A percentile compares a stretch with the other conserved stretches of the same genome.
Conservation (phyloP, 2,888 invertebrate genomes). For the Autographa pulchrina region DNA sequence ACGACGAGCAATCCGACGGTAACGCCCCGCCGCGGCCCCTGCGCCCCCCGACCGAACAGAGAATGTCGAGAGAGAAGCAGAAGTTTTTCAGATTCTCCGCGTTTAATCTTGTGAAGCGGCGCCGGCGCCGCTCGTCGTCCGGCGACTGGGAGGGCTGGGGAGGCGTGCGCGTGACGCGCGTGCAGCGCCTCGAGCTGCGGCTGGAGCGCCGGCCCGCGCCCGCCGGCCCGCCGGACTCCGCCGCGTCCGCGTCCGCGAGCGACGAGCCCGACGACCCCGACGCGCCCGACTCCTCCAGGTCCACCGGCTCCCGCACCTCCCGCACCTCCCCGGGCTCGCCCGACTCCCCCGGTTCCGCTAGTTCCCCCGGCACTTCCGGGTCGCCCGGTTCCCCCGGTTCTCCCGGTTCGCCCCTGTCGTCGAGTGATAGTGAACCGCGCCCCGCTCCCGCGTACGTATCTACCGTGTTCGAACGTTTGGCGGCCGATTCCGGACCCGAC, state of each 20-base stretch:
- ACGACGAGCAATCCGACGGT: conserved; percentile 88
- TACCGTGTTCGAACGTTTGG: conserved; percentile 79
- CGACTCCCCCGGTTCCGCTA: conserved; percentile 22
- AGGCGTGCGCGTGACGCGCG: conserved; percentile 81
- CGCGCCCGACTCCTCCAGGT: conserved; percentile 35
- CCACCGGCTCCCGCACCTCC: conserved; percentile 18
- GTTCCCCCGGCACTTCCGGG: background rate
- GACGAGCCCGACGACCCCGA: conserved; percentile 29
- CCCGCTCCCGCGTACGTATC: conserved; percentile 68
- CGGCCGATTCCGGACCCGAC: conserved; percentile 74
- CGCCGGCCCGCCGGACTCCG: conserved; percentile 42
- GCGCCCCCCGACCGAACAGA: conserved; percentile 90
- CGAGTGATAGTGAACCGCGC: conserved; percentile 48
- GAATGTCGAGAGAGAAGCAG: conserved; percentile 96
- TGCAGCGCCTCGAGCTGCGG: conserved; percentile 78
- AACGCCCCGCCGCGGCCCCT: conserved; percentile 73
- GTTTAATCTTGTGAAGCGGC: conserved; percentile 92
- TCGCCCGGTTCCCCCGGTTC: background rate
- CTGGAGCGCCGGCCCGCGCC: conserved; percentile 67
- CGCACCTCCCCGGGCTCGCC: conserved; percentile 10
- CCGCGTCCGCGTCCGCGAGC: conserved; percentile 43
- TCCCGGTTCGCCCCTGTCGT: conserved; percentile 31
- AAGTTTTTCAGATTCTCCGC: conserved; percentile 95
- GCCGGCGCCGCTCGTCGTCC: conserved; percentile 73
- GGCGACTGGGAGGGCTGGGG: conserved; percentile 83